Evolutionary conservation across 2,888 invertebrate species (phyloP), one percentile per base, ranked within the genome.

Genomic region (Parnassius glacialis): DNA sequence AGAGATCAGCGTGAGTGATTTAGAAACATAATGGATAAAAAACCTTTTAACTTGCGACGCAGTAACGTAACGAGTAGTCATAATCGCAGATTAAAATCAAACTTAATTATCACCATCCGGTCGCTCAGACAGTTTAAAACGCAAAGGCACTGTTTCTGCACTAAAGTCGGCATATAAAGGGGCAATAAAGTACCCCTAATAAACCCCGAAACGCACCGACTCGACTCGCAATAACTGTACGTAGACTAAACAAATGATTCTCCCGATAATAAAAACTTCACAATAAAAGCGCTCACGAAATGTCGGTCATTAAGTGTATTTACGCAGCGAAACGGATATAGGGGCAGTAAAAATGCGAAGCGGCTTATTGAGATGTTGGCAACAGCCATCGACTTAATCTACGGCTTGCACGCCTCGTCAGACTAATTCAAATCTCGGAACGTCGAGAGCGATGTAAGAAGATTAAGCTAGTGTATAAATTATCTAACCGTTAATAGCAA

Each of bases 161-260:
- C 80, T 84, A 82, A 83, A 81, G 74, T 74, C 74, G 74, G 68
- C 72, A 68, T 79, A 83, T 85, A 86, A 84, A 83, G 79, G 78
- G 78, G 86, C 81, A 84, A 89, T 88, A 90, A 89, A 89, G 77
- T 79, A 78, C 81, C 86, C 87, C 84, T 81, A 87, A 90, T 90
- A 90, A 89, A 90, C 87, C 86, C 84, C 83, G 81, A 87, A 87
- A 84, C 81, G 81, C 83, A 85, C 79, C 76, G 81, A 80, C 76
- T 76, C 78, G 82, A 78, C 76, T 83, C 83, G 86, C 86, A 84
- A 86, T 85, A 85, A 84, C 85, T 84, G 84, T 89, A 88, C 81
- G 89, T 86, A 89, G 88, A 88, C 88, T 90, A 90, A 90, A 90
- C 90, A 90, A 88, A 90, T 86, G 87, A 88, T 87, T 85, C 85